Conservation (phyloP, 2,113 vertebrate genomes). For the Chaetorhynchus papuensis region DNA sequence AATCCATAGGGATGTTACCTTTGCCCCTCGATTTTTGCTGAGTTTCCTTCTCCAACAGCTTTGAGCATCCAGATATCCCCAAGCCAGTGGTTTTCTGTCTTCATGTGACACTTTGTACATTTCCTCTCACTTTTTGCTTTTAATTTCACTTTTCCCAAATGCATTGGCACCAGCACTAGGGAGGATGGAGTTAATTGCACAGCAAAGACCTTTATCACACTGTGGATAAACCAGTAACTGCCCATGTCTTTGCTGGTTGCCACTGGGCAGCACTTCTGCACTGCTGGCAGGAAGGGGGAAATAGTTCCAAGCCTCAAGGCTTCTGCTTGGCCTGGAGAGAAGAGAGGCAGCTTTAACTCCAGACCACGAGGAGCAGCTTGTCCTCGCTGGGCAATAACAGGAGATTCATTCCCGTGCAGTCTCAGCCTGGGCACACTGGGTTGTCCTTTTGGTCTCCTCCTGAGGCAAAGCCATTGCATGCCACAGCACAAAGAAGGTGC, state of each 20-base stretch:
- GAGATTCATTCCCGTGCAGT: background rate
- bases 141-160: background rate
- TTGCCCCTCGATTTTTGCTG: background rate
- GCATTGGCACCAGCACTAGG: background rate
- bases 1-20: background rate
- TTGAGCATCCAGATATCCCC: background rate
- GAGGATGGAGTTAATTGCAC: background rate
- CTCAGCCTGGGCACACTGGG: background rate
- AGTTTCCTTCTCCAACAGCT: background rate
- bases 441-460: background rate
- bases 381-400: background rate
- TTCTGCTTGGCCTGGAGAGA: background rate
- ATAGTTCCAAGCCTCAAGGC: slow-evolving; percentile 11
- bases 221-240: background rate
- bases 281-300: background rate
- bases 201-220: background rate
- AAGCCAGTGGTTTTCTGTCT: background rate
- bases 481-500: background rate
- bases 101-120: background rate
- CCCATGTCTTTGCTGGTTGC: background rate
- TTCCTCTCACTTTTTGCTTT: background rate
- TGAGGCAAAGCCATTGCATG: background rate
- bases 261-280: background rate
- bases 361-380: background rate
- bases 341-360: slow-evolving; percentile 13